Evolutionary conservation across 2,113 vertebrate genomes (phyloP), one percentile per base, ranked within the genome.

Genomic region (Hypomesus transpacificus): DNA sequence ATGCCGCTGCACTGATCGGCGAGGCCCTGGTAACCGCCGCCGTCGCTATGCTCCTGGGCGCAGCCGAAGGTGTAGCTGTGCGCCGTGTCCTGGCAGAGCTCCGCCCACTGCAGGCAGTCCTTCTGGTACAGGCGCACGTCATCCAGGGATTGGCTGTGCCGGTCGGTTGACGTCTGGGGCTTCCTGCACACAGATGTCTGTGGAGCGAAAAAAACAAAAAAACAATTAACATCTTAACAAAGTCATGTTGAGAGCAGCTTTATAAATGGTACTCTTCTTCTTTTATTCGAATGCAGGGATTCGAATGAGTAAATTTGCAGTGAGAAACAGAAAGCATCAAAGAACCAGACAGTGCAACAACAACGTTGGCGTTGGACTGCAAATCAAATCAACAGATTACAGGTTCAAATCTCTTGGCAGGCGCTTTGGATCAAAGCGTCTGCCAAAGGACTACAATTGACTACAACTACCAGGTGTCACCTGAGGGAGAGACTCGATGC

Each of bases 21-120:
- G 79, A 97, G 82, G 78, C 94, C 93, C 77, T 95, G 97, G 78
- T 95, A 93, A 39, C 89, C 90, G 0, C 90, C 75, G 61, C 87
- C 88, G 34, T 96, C 92, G 0, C 91, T 94, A 59, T 96, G 91
- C 75, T 94, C 94, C 1, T 96, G 95, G 80, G 91, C 92, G 3
- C 97, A 99, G 62, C 97, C 97, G 0, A 99, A 99, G 0, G 97
- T 99, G 88, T 95, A 98, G 85, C 97, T 99, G 90, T 99, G 97
- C 13, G 97, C 96, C 0, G 95, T 94, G 82, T 99, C 97, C 87
- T 98, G 97, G 90, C 95, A 96, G 52, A 97, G 94, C 84, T 94
- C 93, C 4, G 95, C 94, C 83, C 97, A 82, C 85, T 94, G 95
- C 75, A 95, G 82, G 83, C 95, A 96, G 91, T 96, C 95, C 82